These are phyloP conservation scores for Montipora capitata DNA, from an alignment of 92 coral and sea anemone genomes.

Conservation along the genomic window DNA sequence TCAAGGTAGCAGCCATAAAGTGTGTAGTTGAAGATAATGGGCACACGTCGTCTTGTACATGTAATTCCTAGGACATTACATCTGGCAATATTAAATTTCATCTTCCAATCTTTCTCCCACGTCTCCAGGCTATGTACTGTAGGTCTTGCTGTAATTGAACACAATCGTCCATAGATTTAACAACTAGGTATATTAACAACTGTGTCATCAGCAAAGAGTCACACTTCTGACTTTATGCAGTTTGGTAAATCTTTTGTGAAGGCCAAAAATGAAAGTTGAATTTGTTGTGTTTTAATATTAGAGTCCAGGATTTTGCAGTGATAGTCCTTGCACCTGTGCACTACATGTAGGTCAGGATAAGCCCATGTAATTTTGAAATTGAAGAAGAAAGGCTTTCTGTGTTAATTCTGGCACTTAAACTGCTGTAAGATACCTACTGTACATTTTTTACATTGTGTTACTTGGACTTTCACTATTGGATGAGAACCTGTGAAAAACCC, in stretches of 20 bases:
- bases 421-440: no score
- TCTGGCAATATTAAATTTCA: background rate
- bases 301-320: no score
- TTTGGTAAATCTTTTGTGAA: background rate
- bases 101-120: background rate
- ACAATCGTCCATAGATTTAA: background rate
- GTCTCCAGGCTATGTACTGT: background rate
- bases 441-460: no score
- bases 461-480: no score
- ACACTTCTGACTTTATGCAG: background rate
- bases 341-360: no score
- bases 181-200: background rate
- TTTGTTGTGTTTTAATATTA: no score
- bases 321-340: no score
- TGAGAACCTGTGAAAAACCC: no score
- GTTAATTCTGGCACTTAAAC: no score
- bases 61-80: no score
- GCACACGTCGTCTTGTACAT: background rate
- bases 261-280: background rate
- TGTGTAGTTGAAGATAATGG: background rate
- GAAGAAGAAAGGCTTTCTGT: no score
- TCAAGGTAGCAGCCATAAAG: background rate
- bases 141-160: background rate
- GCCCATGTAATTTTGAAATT: no score
- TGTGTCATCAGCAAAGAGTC: background rate